These are phyloP conservation scores for Podiceps cristatus DNA, from an alignment of 2,113 vertebrate genomes.

Conservation along the genomic window DNA sequence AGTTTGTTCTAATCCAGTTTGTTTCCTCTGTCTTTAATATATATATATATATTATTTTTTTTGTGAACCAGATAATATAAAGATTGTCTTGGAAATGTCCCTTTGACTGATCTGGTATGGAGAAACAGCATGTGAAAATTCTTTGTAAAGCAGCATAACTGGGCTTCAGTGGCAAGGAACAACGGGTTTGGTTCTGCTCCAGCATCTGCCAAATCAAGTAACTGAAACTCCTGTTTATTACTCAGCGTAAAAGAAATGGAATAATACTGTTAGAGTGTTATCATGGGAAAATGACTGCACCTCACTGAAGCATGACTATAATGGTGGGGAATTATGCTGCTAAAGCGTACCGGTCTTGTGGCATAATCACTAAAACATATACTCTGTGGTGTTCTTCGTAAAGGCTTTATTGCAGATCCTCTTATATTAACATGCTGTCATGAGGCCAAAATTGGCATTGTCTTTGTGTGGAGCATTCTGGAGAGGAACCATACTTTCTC, in stretches of 20 bases:
- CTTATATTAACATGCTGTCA: neutral
- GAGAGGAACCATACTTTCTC: neutral
- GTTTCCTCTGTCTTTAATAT: neutral
- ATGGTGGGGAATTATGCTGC: neutral
- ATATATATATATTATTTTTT: no score
- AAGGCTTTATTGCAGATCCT: constrained; percentile 4
- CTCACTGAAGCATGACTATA: neutral
- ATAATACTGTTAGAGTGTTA: neutral
- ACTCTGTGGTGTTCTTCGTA: neutral
- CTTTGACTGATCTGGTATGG: neutral
- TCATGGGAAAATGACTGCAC: neutral
- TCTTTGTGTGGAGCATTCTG: constrained; percentile 21
- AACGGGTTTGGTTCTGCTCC: neutral
- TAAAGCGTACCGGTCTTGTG: neutral
- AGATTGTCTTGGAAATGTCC: neutral
- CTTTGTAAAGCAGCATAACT: neutral
- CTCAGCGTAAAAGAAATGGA: neutral
- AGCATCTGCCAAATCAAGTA: neutral
- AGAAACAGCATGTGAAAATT: neutral
- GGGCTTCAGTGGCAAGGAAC: neutral
- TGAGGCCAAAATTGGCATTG: neutral
- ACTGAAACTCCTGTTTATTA: constrained; percentile 1
- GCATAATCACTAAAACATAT: neutral
- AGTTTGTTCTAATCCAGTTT: neutral
- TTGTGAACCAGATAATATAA: neutral